Evolutionary conservation across 2,888 invertebrate genomes (phyloP).

Genomic region (Hyposoter dolosus): DNA sequence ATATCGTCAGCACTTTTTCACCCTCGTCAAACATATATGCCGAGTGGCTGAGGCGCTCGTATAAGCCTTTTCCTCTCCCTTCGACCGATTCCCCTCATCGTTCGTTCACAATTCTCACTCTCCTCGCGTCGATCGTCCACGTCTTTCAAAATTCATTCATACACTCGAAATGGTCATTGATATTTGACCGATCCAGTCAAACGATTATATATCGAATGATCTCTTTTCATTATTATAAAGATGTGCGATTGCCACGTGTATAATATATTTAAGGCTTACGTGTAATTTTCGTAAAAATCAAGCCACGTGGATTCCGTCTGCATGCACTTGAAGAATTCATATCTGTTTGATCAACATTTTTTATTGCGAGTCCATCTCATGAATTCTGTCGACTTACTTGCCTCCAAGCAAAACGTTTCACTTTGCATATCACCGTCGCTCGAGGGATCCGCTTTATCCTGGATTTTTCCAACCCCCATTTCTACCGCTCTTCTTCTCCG

Average conservation of each 20-base stretch:
- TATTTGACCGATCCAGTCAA: not conserved
- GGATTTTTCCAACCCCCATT: constrained; percentile 17
- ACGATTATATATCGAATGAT: not conserved
- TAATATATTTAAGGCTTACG: too few relatives aligned
- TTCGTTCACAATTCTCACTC: not conserved
- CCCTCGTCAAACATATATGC: constrained; percentile 80
- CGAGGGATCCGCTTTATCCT: constrained; percentile 36
- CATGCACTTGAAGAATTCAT: not conserved
- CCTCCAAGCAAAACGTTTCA: constrained; percentile 22
- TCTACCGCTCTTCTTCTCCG: constrained; percentile 12
- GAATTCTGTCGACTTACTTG: constrained; percentile 15
- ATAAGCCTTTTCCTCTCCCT: constrained; percentile 55
- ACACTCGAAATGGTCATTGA: not conserved
- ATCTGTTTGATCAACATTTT: not conserved
- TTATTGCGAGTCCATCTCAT: not conserved
- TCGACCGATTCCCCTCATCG: constrained; percentile 21
- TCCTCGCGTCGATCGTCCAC: constrained; percentile 4
- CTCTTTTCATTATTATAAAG: not conserved
- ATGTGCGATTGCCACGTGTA: not conserved
- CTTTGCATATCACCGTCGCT: constrained; percentile 28
- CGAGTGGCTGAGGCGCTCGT: constrained; percentile 64
- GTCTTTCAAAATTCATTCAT: constrained; percentile 14
- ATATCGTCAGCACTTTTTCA: constrained; percentile 83
- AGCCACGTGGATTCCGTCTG: not conserved
- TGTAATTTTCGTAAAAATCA: too few relatives aligned